Evolutionary conservation across 1,140 invertebrate genomes (phyloP), one percentile per base, ranked within the genome.

Genomic region (Onthophagus taurus): DNA sequence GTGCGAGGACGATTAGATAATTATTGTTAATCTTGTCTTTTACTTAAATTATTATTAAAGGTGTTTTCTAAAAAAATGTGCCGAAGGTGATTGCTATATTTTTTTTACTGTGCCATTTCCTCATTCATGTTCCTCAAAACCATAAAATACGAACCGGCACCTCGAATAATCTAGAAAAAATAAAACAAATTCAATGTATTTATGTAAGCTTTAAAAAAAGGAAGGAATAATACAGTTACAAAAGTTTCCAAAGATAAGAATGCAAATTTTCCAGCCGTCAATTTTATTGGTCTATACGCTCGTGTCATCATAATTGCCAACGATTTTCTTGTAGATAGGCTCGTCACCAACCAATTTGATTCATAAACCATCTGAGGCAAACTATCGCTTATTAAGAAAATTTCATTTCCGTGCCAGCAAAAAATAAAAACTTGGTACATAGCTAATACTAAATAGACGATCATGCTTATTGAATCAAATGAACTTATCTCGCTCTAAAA

Each of bases 231-330:
- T 7, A 71, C 69, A 33, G 58, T 52, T 57, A 63, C 64, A 44
- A 71, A 74, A 1, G 66, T 60, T n/a, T 56, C 52, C 0, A 72
- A 48, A 0, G 72, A 73, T 0, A 76, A 46, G 6, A 60, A 57
- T 14, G 67, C 67, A 26, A 74, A 64, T 2, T 68, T 69, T 4
- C 66, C 70, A 9, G 66, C 72, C 8, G 57, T 69, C 11, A 76
- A 51, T 17, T 57, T 54, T 3, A 65, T 48, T 1, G 67, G 60
- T 3, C 61, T 53, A n/a, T 64, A 55, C n/a, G 63, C 58, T 2
- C 69, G 57, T 4, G 54, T 45, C 65, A 74, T 75, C 5, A 74
- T 21, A 3, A 72, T 49, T 3, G 64, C 49, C 16, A 74, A 47
- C 2, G 58, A 45, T 7, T 61, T 57, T 24, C 72, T 68, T 13